Percentiles rank a stretch among this genome's conserved stretches.
Evolutionary conservation across 1,140 invertebrate genomes (phyloP).

Genomic region (Gryllus bimaculatus): DNA sequence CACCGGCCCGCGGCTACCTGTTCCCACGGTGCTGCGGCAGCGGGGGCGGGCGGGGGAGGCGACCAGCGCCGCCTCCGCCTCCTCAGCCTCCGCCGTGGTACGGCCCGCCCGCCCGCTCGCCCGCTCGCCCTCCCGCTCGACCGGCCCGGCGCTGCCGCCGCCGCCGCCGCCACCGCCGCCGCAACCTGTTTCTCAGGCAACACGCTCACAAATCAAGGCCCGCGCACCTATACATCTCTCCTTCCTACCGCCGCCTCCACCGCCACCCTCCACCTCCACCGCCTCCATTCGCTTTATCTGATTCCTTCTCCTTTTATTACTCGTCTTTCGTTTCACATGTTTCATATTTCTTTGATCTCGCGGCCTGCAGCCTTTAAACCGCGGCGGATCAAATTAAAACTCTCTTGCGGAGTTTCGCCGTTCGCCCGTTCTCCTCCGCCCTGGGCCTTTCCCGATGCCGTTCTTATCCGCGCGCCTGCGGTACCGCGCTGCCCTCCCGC

Average conservation of each 20-base stretch:
- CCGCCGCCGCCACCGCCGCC: too few relatives aligned
- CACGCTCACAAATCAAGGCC: background rate
- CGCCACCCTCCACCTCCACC: too few relatives aligned
- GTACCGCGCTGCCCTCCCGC: too few relatives aligned
- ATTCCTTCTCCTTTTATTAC: constrained; percentile 1
- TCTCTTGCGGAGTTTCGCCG: background rate
- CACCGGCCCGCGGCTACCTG: background rate
- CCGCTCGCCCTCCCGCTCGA: background rate
- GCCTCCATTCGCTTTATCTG: background rate
- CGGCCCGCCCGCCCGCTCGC: too few relatives aligned
- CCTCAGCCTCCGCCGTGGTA: background rate
- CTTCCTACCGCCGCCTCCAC: background rate
- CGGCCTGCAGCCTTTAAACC: background rate
- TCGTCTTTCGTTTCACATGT: background rate
- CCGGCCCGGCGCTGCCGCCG: too few relatives aligned
- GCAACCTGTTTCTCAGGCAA: background rate
- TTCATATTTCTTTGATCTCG: constrained; percentile 5
- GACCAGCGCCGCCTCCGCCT: background rate
- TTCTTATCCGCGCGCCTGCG: too few relatives aligned
- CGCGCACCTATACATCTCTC: background rate
- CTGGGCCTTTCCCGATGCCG: background rate
- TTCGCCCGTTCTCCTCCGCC: background rate
- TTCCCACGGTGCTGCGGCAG: background rate
- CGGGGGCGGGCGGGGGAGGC: background rate
- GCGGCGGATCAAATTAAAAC: background rate